Base-by-base conservation (phyloP, 2,113 vertebrate genomes). In the Pithys albifrons region DNA sequence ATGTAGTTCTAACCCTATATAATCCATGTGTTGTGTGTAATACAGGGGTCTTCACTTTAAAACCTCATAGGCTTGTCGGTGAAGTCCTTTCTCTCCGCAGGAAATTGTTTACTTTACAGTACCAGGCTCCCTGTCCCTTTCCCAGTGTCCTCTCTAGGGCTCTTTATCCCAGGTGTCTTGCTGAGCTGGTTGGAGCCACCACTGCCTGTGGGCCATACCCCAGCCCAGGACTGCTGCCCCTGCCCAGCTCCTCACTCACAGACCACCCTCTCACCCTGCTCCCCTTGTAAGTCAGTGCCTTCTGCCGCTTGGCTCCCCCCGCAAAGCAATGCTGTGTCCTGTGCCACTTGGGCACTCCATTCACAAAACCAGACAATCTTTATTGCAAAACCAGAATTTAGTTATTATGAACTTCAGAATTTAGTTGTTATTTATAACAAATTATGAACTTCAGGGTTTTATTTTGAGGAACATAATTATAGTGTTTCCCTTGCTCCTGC, bases 191-290 rank as follows among this genome's bases (percentile, higher is more conserved):
- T 0, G 2, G 35, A 89, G 51, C 9, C 7, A 11, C 19, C 6
- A 0, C 28, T 5, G 27, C 58, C 57, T 7, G 24, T 1, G 6
- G 20, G 51, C 17, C 14, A 4, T 3, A 22, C 25, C 24, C 51
- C 51, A 59, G 37, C 15, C 37, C 7, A 23, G 67, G 17, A 15
- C 37, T 55, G 52, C 52, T 46, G 43, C 13, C 51, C 59, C 85
- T 52, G 54, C 25, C 51, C 74, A 31, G 55, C 5, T 33, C 39
- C 62, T 65, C 0, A 0, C 39, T 37, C 31, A 52, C 62, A 74
- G 6, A 18, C 3, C 1, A 52, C 12, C 20, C n/a, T 0, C 1
- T 18, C 7, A 15, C 5, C 25, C n/a, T 10, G 10, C 28, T 31
- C 23, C 15, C 19, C 0, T 0, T 31, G 48, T 6, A 12, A 7